Percentiles rank a stretch among this genome's conserved stretches.
Conservation (phyloP, 2,113 vertebrate species). For the Archocentrus centrarchus region DNA sequence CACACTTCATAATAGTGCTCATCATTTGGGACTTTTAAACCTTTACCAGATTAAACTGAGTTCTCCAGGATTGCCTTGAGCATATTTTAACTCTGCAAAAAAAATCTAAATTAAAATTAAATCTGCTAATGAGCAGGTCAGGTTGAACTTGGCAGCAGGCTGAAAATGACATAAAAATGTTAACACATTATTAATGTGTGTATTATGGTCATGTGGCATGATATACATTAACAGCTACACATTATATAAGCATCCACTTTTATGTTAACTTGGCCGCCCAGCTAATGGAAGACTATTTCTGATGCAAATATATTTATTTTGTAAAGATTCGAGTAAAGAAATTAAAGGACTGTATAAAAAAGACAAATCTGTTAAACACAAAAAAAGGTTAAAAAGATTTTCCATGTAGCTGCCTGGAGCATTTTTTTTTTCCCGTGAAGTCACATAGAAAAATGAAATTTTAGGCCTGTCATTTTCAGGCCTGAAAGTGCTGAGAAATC, state of each 20-base stretch:
- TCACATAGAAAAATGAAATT: slow-evolving; percentile 69
- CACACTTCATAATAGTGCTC: background rate
- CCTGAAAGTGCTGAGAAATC: slow-evolving; percentile 84
- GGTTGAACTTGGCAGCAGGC: background rate
- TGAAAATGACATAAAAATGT: background rate
- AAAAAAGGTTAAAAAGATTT: slow-evolving; percentile 64
- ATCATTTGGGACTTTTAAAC: background rate
- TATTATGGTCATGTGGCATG: slow-evolving; percentile 28
- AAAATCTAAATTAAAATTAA: background rate
- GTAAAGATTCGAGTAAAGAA: slow-evolving; percentile 52
- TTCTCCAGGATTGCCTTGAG: background rate
- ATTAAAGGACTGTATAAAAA: slow-evolving; percentile 63
- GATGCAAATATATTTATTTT: slow-evolving; percentile 52
- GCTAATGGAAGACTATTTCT: slow-evolving; percentile 66
- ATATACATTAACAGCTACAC: slow-evolving; percentile 51
- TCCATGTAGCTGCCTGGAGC: slow-evolving; percentile 80
- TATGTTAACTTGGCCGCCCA: slow-evolving; percentile 43
- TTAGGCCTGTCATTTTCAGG: slow-evolving; percentile 73
- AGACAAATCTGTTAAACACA: slow-evolving; percentile 67
- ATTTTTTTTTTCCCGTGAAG: slow-evolving; percentile 66
- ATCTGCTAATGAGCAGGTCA: background rate
- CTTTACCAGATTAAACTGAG: background rate
- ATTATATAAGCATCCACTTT: slow-evolving; percentile 53
- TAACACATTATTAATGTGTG: background rate
- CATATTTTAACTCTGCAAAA: slow-evolving; percentile 15